Evolutionary conservation across 2,888 invertebrate species (phyloP), one percentile per base, ranked within the genome.

Genomic region (Nemoura dubitans): DNA sequence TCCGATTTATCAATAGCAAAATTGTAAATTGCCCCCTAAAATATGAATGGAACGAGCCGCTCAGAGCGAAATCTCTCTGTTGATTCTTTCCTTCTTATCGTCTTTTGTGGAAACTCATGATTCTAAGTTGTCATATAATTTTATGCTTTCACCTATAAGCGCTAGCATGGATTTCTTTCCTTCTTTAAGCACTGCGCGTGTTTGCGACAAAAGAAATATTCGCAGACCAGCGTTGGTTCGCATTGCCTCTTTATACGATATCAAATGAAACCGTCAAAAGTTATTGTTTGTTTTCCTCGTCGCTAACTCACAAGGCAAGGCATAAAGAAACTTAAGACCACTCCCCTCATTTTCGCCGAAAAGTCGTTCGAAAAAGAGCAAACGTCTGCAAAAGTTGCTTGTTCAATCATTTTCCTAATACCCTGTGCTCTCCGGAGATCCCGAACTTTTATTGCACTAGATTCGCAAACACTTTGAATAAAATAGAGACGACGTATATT

Each of bases 381-480:
- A 7, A 59, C 59, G 59, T 21, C 59, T 16, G 59, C 59, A 59
- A 59, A 59, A 59, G 59, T 36, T 36, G 36, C 59, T 21, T 59
- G 59, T 59, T 59, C 59, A 59, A 59, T 59, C 59, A 59, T 59
- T 59, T 36, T 59, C 59, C 21, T 59, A 59, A 59, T 59, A 59
- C 59, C 21, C 59, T 59, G 14, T 14, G 59, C 59, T 59, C 59
- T 59, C 59, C 3, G 10, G 59, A 59, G 10, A 59, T 59, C 59
- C 59, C 59, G 3, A 59, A 59, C 59, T 59, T 59, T 59, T 59
- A 16, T 59, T 59, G 10, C 59, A 59, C 21, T 59, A 59, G 21
- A 7, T 21, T 59, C 21, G 59, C 59, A 59, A 59, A 59, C 59
- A 59, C 10, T 59, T 21, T 59, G 59, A 59, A 59, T 59, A 59